Conservation (phyloP, 2,888 invertebrate species). For the Cataglyphis rosenhaueri region DNA sequence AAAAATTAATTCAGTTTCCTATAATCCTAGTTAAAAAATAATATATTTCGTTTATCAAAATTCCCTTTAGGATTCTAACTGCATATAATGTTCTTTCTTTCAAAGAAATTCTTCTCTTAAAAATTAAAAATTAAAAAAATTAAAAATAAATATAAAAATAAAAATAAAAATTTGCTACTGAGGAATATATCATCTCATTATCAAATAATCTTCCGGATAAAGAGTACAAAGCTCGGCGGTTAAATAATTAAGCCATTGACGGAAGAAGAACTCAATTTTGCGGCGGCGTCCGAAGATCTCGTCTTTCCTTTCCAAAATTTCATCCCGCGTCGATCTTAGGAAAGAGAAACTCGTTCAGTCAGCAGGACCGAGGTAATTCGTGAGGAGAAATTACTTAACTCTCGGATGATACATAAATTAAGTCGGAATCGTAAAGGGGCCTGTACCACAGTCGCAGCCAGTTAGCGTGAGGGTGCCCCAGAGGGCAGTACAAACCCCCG, state of each 20-base stretch:
- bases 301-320: not conserved
- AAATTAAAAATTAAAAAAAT: not conserved
- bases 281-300: not conserved
- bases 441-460: conserved; percentile 83
- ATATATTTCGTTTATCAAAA: not conserved
- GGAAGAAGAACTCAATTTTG: conserved; percentile 12
- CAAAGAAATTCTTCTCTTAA: not conserved
- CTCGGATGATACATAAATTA: conserved; percentile 86
- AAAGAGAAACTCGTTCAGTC: conserved; percentile 77
- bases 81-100: not conserved
- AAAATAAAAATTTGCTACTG: not conserved
- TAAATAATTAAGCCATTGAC: conserved; percentile 28
- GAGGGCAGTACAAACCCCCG: conserved; percentile 83
- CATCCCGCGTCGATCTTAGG: conserved; percentile 5
- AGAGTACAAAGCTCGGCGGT: not conserved
- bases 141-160: not conserved
- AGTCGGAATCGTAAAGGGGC: conserved; percentile 85
- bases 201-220: not conserved
- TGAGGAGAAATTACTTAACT: conserved; percentile 85
- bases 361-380: conserved; percentile 79
- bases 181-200: not conserved
- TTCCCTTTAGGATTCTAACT: not conserved
- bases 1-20: not conserved
- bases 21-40: too few species aligned
- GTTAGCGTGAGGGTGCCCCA: conserved; percentile 86